A percentile compares a stretch with the other conserved stretches of the same genome.
Evolutionary conservation across 2,113 vertebrate genomes (phyloP).

Genomic region (Scortum barcoo): DNA sequence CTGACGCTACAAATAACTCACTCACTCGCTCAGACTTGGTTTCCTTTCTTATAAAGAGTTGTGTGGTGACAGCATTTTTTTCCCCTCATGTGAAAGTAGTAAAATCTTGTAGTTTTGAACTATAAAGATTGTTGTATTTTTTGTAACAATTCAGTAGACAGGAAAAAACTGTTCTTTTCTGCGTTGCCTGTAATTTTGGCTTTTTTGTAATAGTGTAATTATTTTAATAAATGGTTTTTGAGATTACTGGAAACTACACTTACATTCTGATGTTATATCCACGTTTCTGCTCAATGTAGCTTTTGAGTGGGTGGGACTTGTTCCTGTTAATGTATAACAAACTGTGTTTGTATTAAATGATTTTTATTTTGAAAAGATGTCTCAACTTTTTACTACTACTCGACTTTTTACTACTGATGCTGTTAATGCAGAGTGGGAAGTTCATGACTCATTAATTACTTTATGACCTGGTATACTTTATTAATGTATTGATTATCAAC

Average conservation of each 20-base stretch:
- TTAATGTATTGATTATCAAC: neutral
- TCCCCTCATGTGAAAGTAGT: constrained; percentile 32
- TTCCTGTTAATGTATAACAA: constrained; percentile 74
- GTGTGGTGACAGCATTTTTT: constrained; percentile 5
- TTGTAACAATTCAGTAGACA: constrained; percentile 49
- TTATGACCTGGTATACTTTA: neutral
- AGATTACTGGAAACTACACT: constrained; percentile 53
- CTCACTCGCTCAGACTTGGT: constrained; percentile 19
- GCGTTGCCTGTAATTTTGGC: constrained; percentile 64
- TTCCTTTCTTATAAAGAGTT: constrained; percentile 28
- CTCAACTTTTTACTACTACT: no score
- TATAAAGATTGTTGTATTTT: constrained; percentile 56
- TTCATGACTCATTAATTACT: neutral
- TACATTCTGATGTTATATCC: constrained; percentile 53
- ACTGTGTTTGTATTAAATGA: constrained; percentile 80
- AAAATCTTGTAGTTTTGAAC: constrained; percentile 60
- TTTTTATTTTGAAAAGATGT: constrained; percentile 81
- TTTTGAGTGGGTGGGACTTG: constrained; percentile 60
- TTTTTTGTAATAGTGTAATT: constrained; percentile 69
- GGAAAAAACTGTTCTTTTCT: constrained; percentile 29
- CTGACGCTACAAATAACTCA: constrained; percentile 18
- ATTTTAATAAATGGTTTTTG: constrained; percentile 69
- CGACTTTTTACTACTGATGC: constrained; percentile 3
- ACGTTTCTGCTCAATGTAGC: constrained; percentile 65
- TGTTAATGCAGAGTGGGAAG: neutral